Conservation (phyloP, 2,888 invertebrate genomes). For the Pachycephus smyrnensis region DNA sequence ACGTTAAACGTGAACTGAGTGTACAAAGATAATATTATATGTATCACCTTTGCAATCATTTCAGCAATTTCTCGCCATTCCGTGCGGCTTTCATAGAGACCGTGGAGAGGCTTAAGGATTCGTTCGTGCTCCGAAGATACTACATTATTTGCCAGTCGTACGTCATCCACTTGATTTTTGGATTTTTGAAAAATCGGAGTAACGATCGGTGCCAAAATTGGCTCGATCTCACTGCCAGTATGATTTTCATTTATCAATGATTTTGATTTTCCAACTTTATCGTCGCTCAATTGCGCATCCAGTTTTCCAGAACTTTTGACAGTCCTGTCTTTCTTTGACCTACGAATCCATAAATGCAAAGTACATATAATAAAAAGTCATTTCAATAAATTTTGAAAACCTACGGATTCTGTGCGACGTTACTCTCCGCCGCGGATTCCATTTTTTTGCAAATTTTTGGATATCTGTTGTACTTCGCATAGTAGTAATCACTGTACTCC, state of each 20-base stretch:
- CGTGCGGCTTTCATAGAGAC: conserved; percentile 56
- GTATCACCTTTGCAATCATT: conserved; percentile 73
- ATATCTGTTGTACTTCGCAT: conserved; percentile 86
- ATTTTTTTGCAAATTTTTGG: conserved; percentile 82
- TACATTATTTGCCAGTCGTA: conserved; percentile 9
- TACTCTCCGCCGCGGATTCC: conserved; percentile 42
- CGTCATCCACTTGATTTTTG: not conserved
- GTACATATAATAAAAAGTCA: not conserved
- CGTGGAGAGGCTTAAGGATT: conserved; percentile 54
- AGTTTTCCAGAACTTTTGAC: conserved; percentile 29
- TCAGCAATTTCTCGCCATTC: conserved; percentile 78
- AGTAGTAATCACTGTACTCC: conserved; percentile 90
- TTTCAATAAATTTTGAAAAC: not conserved
- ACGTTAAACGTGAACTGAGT: too few relatives aligned
- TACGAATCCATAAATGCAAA: not conserved
- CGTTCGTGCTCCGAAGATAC: conserved; percentile 35
- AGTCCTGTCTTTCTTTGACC: conserved; percentile 20
- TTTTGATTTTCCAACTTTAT: conserved; percentile 43
- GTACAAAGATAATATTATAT: not conserved
- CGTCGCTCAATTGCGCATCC: conserved; percentile 21
- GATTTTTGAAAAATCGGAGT: conserved; percentile 41
- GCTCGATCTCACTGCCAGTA: conserved; percentile 18
- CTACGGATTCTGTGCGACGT: conserved; percentile 28
- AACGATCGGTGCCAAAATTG: conserved; percentile 46
- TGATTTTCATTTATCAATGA: conserved; percentile 28